Evolutionary conservation across 1,140 invertebrate species (phyloP).

Genomic region (Zaprionus taronus): DNA sequence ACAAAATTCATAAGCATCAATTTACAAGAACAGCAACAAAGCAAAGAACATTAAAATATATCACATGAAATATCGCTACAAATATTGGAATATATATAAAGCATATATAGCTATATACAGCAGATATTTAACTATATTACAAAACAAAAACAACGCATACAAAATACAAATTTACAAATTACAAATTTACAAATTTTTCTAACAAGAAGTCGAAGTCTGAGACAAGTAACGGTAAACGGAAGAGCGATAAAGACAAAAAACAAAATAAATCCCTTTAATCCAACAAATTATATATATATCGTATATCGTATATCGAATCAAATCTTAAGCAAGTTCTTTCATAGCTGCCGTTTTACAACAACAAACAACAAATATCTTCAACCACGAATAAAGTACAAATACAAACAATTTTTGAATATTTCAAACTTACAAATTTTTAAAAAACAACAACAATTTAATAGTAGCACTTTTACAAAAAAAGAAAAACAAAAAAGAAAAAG

Average conservation of each 20-base stretch:
- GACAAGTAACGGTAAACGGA: slow-evolving; percentile 24
- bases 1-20: slow-evolving; percentile 69
- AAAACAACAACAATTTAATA: slow-evolving; percentile 56
- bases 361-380: slow-evolving; percentile 46
- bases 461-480: slow-evolving; percentile 67
- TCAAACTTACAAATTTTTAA: slow-evolving; percentile 70
- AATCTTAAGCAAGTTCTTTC: slow-evolving; percentile 45
- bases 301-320: slow-evolving; percentile 23
- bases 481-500: slow-evolving; percentile 12
- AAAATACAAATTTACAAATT: slow-evolving; percentile 81
- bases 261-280: slow-evolving; percentile 24
- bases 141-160: slow-evolving; percentile 69
- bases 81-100: slow-evolving; percentile 42
- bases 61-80: slow-evolving; percentile 34
- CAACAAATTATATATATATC: slow-evolving; percentile 31
- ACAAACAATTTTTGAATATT: slow-evolving; percentile 53
- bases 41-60: slow-evolving; percentile 12
- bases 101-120: slow-evolving; percentile 20
- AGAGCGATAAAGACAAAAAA: slow-evolving; percentile 17
- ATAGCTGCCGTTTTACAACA: slow-evolving; percentile 73
- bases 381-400: slow-evolving; percentile 61
- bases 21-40: slow-evolving; percentile 49
- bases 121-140: slow-evolving; percentile 6
- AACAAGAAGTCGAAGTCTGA: slow-evolving; percentile 56
- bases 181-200: slow-evolving; percentile 74